Base-by-base conservation (phyloP, 2,797 vertebrate species). In the Rhinatrema bivittatum region DNA sequence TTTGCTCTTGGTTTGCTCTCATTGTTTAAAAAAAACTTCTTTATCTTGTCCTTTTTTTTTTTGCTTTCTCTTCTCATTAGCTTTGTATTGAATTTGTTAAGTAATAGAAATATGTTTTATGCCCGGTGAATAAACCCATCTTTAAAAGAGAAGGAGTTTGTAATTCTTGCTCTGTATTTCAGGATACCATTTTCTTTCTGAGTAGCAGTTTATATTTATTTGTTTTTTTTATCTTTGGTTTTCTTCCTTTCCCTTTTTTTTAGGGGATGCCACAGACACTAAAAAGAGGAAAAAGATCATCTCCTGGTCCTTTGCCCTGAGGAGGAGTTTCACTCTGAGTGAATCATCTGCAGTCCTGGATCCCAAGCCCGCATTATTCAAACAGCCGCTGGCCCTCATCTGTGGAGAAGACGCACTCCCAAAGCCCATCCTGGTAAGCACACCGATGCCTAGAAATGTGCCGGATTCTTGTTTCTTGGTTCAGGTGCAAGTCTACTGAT, bases 381-480 rank as follows among this genome's bases (percentile, higher is more conserved):
- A 91, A 42, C 88, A 82, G 47, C 80, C 85, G 11, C 77, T 99
- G 41, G 54, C 74, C 36, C 50, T 75, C 9, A 74, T 91, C 43
- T 93, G 88, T 29, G 70, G 73, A 1, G 82, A 85, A 10, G 39
- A 68, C 42, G 75, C 58, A 0, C 84, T 95, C 21, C 92, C 94
- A 11, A 87, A 86, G 31, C 79, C 89, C 10, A 65, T 99, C 36
- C 70, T 78, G 60, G 95, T 97, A 76, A 56, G 84, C 50, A 30
- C 16, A 4, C 7, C 3, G 5, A 10, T 2, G 14, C 15, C n/a
- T n/a, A n/a, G n/a, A n/a, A n/a, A n/a, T n/a, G n/a, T n/a, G n/a
- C n/a, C n/a, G n/a, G n/a, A n/a, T n/a, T n/a, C n/a, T n/a, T n/a
- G n/a, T n/a, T n/a, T n/a, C n/a, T n/a, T n/a, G n/a, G n/a, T n/a